Base-by-base conservation (phyloP, 1,140 invertebrate genomes). In the Hylyphantes graminicola region DNA sequence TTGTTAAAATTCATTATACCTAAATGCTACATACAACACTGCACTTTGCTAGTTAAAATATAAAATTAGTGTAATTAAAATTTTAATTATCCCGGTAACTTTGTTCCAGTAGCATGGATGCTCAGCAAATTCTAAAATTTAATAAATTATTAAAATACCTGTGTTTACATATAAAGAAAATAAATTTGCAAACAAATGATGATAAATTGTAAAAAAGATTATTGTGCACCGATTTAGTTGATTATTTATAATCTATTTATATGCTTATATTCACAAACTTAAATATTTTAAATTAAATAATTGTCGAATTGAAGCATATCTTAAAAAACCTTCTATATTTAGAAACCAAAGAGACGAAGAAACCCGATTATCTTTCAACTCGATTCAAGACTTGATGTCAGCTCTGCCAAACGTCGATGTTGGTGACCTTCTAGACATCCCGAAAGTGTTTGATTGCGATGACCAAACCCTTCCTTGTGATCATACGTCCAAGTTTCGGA, bases 401-500 rank as follows among this genome's bases (percentile, higher is more conserved):
- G 88, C 89, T 0, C 86, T 92, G 68, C 90, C 91, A 2, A 90
- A 90, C 83, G 88, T 92, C 70, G 91, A 91, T 78, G 87, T 91
- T 3, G 88, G 88, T 19, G 89, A 90, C 76, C 87, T 90, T 51
- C 87, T 90, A 76, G 89, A 90, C 12, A 89, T 91, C 76, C 89
- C 90, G 17, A 88, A 90, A 86, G 89, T 90, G 53, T 90, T 90
- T 86, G 88, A 89, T 77, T 91, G 90, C 82, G 90, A 91, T 68
- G 91, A 92, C 80, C 89, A 90, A 83, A 89, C 89, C 7, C 55
- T 85, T 11, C 92, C 92, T 8, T 98, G 97, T 87, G 95, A 98
- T 88, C 92, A 95, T 0, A 93, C 92, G 0, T 92, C 92, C 0
- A 94, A 94, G 0, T 98, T 95, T 90, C 92, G 96, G 86, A 94